Percentiles rank a stretch among this genome's conserved stretches.
Conservation (phyloP, 2,113 vertebrate species). For the Hypanus sabinus region DNA sequence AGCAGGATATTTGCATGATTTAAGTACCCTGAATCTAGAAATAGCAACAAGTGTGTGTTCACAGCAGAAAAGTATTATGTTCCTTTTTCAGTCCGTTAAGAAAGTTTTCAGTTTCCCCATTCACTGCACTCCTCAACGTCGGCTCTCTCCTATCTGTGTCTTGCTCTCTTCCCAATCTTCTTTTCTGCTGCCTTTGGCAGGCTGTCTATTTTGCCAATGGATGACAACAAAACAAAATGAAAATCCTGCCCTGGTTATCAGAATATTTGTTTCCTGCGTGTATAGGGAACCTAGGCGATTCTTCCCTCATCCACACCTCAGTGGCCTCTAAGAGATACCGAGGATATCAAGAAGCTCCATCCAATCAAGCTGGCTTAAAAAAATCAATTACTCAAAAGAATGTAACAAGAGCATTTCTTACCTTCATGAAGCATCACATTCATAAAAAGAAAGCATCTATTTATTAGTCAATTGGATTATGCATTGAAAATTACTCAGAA, state of each 20-base stretch:
- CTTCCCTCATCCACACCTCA: background rate
- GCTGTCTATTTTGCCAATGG: background rate
- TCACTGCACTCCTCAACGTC: too few relatives aligned
- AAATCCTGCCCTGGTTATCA: background rate
- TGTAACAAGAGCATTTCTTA: background rate
- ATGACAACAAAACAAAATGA: background rate
- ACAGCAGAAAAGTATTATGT: background rate
- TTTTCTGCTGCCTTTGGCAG: background rate
- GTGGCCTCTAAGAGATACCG: background rate
- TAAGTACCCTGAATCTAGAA: background rate
- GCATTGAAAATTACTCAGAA: background rate
- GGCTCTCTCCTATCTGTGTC: background rate
- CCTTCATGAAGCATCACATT: background rate
- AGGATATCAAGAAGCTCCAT: background rate
- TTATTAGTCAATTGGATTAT: background rate
- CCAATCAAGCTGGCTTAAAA: background rate
- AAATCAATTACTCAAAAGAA: background rate
- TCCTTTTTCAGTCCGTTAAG: background rate
- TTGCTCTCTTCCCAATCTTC: background rate
- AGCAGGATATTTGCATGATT: background rate
- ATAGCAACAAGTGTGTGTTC: background rate
- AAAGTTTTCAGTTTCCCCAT: background rate
- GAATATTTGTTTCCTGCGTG: background rate
- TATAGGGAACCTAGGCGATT: background rate
- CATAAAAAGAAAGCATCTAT: background rate